These are phyloP conservation scores for Phyllostomus hastatus DNA, from an alignment of 2,113 vertebrate species.

Conservation along the genomic window DNA sequence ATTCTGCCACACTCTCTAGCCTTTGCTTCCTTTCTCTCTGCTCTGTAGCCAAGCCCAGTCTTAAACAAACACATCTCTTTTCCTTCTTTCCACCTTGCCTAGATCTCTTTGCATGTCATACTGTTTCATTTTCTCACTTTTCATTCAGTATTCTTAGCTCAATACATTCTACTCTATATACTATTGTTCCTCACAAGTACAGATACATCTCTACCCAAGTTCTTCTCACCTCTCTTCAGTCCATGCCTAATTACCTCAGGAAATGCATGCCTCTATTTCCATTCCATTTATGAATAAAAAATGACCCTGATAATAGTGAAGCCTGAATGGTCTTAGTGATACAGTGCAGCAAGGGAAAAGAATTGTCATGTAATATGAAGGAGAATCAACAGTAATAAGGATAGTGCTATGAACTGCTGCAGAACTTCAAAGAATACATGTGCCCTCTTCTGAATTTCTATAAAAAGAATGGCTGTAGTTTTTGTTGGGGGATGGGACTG, in stretches of 20 bases:
- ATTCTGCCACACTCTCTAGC: neutral
- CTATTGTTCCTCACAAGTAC: neutral
- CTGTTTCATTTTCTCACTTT: neutral
- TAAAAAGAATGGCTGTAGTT: neutral
- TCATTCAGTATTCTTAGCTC: neutral
- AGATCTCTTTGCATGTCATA: neutral
- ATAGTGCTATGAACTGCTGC: neutral
- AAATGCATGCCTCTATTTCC: neutral
- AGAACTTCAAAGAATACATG: neutral
- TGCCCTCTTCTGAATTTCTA: neutral
- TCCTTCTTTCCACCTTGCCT: neutral
- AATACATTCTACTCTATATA: neutral
- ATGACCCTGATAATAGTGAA: neutral
- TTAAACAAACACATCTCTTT: neutral
- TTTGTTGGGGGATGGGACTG: neutral
- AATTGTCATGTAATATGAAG: neutral
- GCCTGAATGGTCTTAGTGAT: neutral
- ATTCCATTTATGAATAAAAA: conserved; percentile 3
- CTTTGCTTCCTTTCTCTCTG: neutral
- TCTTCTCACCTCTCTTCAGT: conserved; percentile 7
- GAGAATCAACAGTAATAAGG: neutral
- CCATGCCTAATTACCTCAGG: neutral
- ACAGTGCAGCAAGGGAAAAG: neutral
- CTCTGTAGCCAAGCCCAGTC: neutral
- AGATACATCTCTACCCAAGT: neutral